Evolutionary conservation across 2,888 invertebrate species (phyloP).

Genomic region (Ophion ellenae): DNA sequence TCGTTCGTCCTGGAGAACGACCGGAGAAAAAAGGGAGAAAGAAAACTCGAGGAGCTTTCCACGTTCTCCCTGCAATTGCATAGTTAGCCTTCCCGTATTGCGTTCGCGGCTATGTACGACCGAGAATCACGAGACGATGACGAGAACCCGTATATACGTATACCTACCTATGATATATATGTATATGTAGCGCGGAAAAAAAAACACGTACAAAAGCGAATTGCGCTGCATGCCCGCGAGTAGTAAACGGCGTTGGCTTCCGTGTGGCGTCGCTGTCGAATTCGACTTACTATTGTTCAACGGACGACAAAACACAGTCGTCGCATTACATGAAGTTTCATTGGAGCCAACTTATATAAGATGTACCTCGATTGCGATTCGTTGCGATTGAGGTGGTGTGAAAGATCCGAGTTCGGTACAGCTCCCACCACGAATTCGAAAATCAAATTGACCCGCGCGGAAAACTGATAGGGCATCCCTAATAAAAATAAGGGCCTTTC

Average conservation of each 20-base stretch:
- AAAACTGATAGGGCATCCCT: no score
- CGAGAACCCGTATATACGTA: background rate
- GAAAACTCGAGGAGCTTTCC: conserved; percentile 41
- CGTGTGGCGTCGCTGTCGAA: conserved; percentile 5
- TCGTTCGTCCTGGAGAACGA: conserved; percentile 11
- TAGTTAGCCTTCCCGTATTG: conserved; percentile 54
- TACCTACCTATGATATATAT: background rate
- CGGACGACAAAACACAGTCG: background rate
- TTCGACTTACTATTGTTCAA: conserved; percentile 17
- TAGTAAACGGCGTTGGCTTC: conserved; percentile 12
- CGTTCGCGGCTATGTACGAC: conserved; percentile 23
- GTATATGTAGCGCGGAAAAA: conserved; percentile 19
- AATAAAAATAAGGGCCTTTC: no score
- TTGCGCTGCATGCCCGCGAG: background rate
- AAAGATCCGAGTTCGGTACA: no score
- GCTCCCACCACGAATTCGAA: no score
- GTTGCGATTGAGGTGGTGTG: no score
- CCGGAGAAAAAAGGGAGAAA: conserved; percentile 9
- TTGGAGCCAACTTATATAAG: background rate
- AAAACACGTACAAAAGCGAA: conserved; percentile 5
- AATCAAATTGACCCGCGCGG: no score
- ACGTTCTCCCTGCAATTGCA: conserved; percentile 47
- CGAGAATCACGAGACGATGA: conserved; percentile 55
- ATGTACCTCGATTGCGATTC: background rate
- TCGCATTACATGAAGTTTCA: background rate